These are phyloP conservation scores for Neoascia interrupta DNA, from an alignment of 2,888 invertebrate species.

Conservation along the genomic window DNA sequence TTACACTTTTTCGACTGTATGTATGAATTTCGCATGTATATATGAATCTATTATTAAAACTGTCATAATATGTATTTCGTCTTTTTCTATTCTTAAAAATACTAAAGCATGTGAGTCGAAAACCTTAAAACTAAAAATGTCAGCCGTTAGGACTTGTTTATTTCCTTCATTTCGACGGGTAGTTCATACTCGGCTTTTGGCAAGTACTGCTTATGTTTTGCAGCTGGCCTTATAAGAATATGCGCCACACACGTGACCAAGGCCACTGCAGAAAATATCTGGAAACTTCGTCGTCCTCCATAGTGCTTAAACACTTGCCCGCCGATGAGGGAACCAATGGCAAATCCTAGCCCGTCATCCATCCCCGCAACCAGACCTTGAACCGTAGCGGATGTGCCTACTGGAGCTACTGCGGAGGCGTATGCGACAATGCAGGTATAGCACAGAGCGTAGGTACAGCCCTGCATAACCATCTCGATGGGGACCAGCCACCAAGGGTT, in stretches of 20 bases:
- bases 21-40: too few relatives aligned
- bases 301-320: conserved; percentile 84
- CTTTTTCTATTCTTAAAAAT: too few relatives aligned
- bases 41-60: too few relatives aligned
- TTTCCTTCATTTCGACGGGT: conserved; percentile 72
- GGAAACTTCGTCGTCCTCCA: conserved; percentile 83
- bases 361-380: conserved; percentile 93
- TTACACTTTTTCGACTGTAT: too few relatives aligned
- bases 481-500: conserved; percentile 91
- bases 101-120: too few relatives aligned
- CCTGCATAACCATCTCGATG: conserved; percentile 90
- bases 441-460: conserved; percentile 92
- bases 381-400: conserved; percentile 90
- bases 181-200: conserved; percentile 75
- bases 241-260: conserved; percentile 77
- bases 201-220: conserved; percentile 76
- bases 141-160: conserved; percentile 16
- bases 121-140: too few relatives aligned
- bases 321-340: conserved; percentile 87
- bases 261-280: conserved; percentile 79
- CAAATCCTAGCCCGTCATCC: conserved; percentile 91
- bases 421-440: conserved; percentile 90
- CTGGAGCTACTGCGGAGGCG: conserved; percentile 84
- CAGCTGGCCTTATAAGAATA: conserved; percentile 76
- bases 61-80: too few relatives aligned